phyloP scores from a whole-genome alignment of 2,888 invertebrate genomes.

The Mellilla xanthometata region DNA sequence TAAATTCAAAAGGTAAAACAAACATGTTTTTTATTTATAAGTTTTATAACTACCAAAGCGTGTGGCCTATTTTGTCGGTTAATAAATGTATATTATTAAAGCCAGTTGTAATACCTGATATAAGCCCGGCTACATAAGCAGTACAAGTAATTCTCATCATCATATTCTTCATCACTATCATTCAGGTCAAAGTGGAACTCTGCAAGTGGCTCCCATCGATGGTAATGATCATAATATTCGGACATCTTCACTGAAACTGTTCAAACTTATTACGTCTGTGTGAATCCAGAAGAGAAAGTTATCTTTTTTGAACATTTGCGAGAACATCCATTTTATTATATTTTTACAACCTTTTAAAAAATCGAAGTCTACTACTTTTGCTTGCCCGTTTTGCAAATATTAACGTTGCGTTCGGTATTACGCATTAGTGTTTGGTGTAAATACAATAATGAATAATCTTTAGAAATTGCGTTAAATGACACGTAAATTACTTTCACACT shows the following conservation, averaged over 20 bases:
- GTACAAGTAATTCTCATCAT: slow-evolving; percentile 81
- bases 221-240: slow-evolving; percentile 66
- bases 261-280: slow-evolving; percentile 1
- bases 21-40: no score
- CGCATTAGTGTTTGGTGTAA: no score
- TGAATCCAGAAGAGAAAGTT: neutral
- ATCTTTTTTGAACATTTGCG: slow-evolving; percentile 1
- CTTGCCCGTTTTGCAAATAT: slow-evolving; percentile 3
- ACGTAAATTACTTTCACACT: slow-evolving; percentile 1
- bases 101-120: slow-evolving; percentile 76
- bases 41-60: no score
- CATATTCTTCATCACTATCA: slow-evolving; percentile 56
- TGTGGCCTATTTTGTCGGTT: no score
- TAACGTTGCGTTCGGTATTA: neutral
- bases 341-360: slow-evolving; percentile 21
- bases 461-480: no score
- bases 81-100: no score
- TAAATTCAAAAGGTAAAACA: no score
- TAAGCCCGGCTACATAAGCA: slow-evolving; percentile 88
- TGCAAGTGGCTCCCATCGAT: slow-evolving; percentile 86
- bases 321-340: slow-evolving; percentile 11
- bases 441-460: no score
- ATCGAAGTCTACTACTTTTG: slow-evolving; percentile 22
- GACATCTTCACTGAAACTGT: slow-evolving; percentile 55
- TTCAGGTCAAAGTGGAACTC: slow-evolving; percentile 81